Evolutionary conservation across 2,888 invertebrate species (phyloP).

Genomic region (Agrilus biguttatus): DNA sequence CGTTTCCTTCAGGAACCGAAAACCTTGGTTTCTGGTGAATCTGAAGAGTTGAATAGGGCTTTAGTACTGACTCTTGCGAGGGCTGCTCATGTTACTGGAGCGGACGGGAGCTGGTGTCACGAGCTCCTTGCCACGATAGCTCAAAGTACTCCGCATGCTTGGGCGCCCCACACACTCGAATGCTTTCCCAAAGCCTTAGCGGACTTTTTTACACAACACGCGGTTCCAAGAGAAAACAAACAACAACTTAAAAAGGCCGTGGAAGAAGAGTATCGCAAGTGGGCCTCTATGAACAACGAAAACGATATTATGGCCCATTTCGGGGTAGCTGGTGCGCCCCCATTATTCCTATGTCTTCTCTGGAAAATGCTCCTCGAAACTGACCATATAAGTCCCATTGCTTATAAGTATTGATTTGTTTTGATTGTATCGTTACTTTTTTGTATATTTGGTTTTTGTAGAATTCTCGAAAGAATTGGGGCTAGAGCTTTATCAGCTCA

Average conservation of each 20-base stretch:
- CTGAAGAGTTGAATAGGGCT: slow-evolving; percentile 86
- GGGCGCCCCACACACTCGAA: slow-evolving; percentile 84
- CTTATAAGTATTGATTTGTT: slow-evolving; percentile 38
- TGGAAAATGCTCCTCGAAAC: slow-evolving; percentile 95
- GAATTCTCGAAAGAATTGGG: slow-evolving; percentile 86
- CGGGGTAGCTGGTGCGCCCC: slow-evolving; percentile 83
- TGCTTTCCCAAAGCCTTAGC: slow-evolving; percentile 83
- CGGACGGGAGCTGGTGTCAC: slow-evolving; percentile 75
- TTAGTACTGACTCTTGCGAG: slow-evolving; percentile 86
- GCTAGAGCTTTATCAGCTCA: slow-evolving; percentile 84
- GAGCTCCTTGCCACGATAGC: slow-evolving; percentile 80
- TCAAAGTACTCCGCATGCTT: slow-evolving; percentile 89
- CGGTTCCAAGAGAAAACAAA: slow-evolving; percentile 77
- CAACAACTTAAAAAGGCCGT: slow-evolving; percentile 82
- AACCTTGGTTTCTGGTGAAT: slow-evolving; percentile 81
- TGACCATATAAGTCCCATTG: slow-evolving; percentile 82
- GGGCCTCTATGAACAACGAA: slow-evolving; percentile 94
- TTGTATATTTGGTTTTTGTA: slow-evolving; percentile 22
- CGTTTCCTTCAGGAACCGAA: slow-evolving; percentile 85
- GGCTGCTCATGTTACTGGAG: slow-evolving; percentile 86
- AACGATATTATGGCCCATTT: slow-evolving; percentile 94
- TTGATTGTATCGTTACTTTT: neutral
- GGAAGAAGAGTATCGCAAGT: slow-evolving; percentile 90
- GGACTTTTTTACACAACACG: slow-evolving; percentile 80
- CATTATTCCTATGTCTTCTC: slow-evolving; percentile 78